Percentiles rank a stretch among this genome's conserved stretches.
Evolutionary conservation across 1,140 invertebrate genomes (phyloP).

Genomic region (Agraylea sexmaculata): DNA sequence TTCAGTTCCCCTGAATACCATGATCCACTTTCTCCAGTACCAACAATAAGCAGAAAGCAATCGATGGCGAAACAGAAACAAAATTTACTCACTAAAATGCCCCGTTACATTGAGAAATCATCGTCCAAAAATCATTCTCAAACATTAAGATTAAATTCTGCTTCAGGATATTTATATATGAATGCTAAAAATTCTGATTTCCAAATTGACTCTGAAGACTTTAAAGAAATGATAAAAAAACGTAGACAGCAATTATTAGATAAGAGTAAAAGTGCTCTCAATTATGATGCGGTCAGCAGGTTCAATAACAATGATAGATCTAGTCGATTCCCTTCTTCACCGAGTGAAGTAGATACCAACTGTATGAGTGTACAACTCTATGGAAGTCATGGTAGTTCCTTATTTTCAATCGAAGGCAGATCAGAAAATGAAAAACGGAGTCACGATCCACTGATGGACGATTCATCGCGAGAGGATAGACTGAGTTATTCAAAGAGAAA

Average conservation of each 20-base stretch:
- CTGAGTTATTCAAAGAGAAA: slow-evolving; percentile 37
- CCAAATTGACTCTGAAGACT: slow-evolving; percentile 36
- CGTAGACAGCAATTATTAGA: slow-evolving; percentile 30
- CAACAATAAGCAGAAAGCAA: slow-evolving; percentile 28
- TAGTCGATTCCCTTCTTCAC: slow-evolving; percentile 11
- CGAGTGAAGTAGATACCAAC: slow-evolving; percentile 15
- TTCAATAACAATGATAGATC: slow-evolving; percentile 17
- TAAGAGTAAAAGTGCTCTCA: slow-evolving; percentile 19
- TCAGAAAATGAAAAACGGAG: slow-evolving; percentile 30
- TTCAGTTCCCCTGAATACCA: slow-evolving; percentile 33
- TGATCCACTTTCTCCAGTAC: slow-evolving; percentile 35
- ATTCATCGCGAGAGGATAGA: slow-evolving; percentile 37
- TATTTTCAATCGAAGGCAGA: slow-evolving; percentile 33
- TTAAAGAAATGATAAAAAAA: slow-evolving; percentile 34
- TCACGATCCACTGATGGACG: slow-evolving; percentile 36
- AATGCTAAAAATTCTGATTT: slow-evolving; percentile 37
- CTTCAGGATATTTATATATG: slow-evolving; percentile 39
- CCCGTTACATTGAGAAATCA: slow-evolving; percentile 35
- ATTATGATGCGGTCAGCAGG: slow-evolving; percentile 19
- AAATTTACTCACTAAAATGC: slow-evolving; percentile 22
- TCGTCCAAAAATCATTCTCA: slow-evolving; percentile 32
- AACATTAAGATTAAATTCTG: slow-evolving; percentile 34
- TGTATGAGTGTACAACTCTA: slow-evolving; percentile 18
- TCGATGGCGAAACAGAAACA: slow-evolving; percentile 11
- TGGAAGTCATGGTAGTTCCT: slow-evolving; percentile 26